Percentiles rank a stretch among this genome's conserved stretches.
Evolutionary conservation across 1,140 invertebrate species (phyloP).

Genomic region (Eumeta japonica): DNA sequence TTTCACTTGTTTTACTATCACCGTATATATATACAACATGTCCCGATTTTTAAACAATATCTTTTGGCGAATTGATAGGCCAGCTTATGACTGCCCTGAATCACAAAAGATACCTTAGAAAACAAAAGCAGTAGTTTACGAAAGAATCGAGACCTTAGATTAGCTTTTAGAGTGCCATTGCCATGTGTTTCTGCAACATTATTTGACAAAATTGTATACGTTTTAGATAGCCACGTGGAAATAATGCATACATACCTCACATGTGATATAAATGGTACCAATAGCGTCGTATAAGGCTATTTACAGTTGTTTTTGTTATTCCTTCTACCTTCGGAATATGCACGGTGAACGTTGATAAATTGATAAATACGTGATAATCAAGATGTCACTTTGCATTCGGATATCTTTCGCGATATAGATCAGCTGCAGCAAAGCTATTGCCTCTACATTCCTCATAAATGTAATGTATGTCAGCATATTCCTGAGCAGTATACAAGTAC

Average conservation of each 20-base stretch:
- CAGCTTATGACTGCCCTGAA: too few relatives aligned
- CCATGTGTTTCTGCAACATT: background rate
- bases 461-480: background rate
- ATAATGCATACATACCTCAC: background rate
- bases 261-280: background rate
- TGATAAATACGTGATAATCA: constrained; percentile 1
- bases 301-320: background rate
- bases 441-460: too few relatives aligned
- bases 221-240: background rate
- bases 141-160: too few relatives aligned
- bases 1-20: too few relatives aligned
- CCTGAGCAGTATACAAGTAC: background rate
- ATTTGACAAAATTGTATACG: background rate
- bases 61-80: too few relatives aligned
- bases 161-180: too few relatives aligned
- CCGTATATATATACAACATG: too few relatives aligned
- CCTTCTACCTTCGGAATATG: background rate
- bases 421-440: background rate
- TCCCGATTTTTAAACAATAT: too few relatives aligned
- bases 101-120: too few relatives aligned
- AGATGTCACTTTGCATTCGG: background rate
- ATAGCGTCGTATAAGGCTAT: background rate
- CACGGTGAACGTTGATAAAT: background rate
- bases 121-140: too few relatives aligned
- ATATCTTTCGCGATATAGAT: too few relatives aligned